phyloP scores from a whole-genome alignment of 2,113 vertebrate genomes.

The Labeo rohita region DNA sequence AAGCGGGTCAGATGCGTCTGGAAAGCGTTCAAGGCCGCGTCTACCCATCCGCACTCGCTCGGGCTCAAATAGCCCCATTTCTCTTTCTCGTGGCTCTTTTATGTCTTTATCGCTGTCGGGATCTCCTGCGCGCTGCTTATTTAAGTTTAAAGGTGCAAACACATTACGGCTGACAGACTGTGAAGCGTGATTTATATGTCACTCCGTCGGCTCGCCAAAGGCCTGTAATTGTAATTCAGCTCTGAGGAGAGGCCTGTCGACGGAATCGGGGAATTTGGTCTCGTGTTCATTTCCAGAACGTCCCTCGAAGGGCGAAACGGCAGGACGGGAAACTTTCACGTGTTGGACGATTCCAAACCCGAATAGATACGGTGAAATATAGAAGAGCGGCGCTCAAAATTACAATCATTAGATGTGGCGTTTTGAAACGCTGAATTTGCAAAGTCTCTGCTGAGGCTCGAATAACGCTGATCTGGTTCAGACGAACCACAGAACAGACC shows the following conservation, averaged over 20 bases:
- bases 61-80: conserved; percentile 43
- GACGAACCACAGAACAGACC: background rate
- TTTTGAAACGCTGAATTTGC: background rate
- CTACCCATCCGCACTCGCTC: conserved; percentile 39
- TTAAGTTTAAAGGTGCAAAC: conserved; percentile 68
- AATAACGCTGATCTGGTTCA: background rate
- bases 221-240: conserved; percentile 70
- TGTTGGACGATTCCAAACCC: conserved; percentile 9
- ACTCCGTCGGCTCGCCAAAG: conserved; percentile 51
- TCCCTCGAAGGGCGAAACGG: background rate
- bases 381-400: background rate
- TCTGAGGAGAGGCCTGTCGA: conserved; percentile 59
- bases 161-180: conserved; percentile 71
- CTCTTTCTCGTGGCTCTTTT: conserved; percentile 30
- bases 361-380: background rate
- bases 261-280: conserved; percentile 26
- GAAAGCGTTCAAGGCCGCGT: conserved; percentile 50
- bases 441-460: background rate
- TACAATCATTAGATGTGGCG: background rate
- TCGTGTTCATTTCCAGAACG: conserved; percentile 43
- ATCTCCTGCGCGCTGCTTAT: conserved; percentile 61
- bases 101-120: conserved; percentile 55
- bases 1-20: conserved; percentile 20
- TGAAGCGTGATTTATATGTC: conserved; percentile 73
- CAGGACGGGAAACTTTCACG: conserved; percentile 23